These are phyloP conservation scores for Euplagia quadripunctaria DNA, from an alignment of 2,888 invertebrate species.

Conservation along the genomic window DNA sequence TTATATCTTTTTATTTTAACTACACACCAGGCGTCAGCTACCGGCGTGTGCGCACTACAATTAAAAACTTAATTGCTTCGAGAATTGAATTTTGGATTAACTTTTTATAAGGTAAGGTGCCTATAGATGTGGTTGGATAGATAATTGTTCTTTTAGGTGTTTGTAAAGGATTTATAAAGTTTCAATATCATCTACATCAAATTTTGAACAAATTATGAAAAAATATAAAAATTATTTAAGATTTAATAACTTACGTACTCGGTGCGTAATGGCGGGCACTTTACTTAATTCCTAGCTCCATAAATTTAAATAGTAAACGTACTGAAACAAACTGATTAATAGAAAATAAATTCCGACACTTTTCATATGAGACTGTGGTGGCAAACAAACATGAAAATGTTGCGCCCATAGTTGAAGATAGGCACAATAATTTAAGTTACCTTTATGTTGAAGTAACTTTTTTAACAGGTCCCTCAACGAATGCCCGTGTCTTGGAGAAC, in stretches of 20 bases:
- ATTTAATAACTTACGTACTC: not conserved
- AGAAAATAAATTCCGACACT: too few species aligned
- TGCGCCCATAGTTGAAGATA: too few species aligned
- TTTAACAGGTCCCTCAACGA: too few species aligned
- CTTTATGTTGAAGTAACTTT: too few species aligned
- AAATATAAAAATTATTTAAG: not conserved
- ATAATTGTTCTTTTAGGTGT: not conserved
- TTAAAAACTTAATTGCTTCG: conserved; percentile 67
- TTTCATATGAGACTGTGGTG: too few species aligned
- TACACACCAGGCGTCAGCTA: conserved; percentile 47
- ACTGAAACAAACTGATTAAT: too few species aligned
- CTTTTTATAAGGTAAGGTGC: conserved; percentile 40
- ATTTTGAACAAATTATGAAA: not conserved
- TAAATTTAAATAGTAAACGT: too few species aligned
- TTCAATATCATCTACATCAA: not conserved
- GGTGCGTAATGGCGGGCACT: not conserved
- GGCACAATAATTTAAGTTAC: too few species aligned
- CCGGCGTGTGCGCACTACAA: conserved; percentile 53
- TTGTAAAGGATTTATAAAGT: not conserved
- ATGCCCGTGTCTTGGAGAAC: too few species aligned
- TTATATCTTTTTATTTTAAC: conserved; percentile 43
- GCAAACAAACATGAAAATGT: too few species aligned
- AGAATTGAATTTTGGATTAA: conserved; percentile 53
- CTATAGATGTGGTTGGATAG: conserved; percentile 18
- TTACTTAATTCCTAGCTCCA: too few species aligned